A percentile compares a stretch with the other conserved stretches of the same genome.
phyloP scores from a whole-genome alignment of 92 coral and sea anemone genomes.

The Phymanthus crucifer region DNA sequence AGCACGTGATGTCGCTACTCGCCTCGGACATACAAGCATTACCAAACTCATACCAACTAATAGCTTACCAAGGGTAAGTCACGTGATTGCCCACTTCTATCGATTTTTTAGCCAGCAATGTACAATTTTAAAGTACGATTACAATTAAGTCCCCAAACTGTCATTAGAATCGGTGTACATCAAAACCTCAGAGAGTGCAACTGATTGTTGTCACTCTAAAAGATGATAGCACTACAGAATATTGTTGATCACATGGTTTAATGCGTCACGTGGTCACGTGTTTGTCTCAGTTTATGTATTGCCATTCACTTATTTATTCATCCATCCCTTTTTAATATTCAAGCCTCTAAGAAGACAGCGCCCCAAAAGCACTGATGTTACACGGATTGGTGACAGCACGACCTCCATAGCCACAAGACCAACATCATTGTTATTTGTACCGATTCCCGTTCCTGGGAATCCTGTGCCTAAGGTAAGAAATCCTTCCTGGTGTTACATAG shows the following conservation, averaged over 20 bases:
- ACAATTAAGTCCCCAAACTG: too few species aligned
- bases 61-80: slow-evolving; percentile 42
- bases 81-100: not conserved
- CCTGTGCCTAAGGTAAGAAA: slow-evolving; percentile 55
- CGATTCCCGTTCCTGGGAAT: slow-evolving; percentile 56
- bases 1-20: slow-evolving; percentile 58
- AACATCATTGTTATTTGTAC: slow-evolving; percentile 64
- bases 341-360: slow-evolving; percentile 21
- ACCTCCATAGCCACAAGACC: slow-evolving; percentile 50
- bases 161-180: too few species aligned
- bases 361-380: slow-evolving; percentile 52
- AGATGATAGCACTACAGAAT: not conserved
- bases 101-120: too few species aligned
- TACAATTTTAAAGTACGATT: too few species aligned
- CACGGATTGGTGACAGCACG: slow-evolving; percentile 30
- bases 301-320: not conserved
- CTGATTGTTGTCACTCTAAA: too few species aligned
- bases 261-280: not conserved
- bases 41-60: slow-evolving; percentile 32
- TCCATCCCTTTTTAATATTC: not conserved
- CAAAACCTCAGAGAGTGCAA: too few species aligned
- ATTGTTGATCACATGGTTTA: not conserved
- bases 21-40: slow-evolving; percentile 48
- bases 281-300: not conserved
- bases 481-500: too few species aligned